These are phyloP conservation scores for Hyles lineata DNA, from an alignment of 2,888 invertebrate species.

Conservation along the genomic window DNA sequence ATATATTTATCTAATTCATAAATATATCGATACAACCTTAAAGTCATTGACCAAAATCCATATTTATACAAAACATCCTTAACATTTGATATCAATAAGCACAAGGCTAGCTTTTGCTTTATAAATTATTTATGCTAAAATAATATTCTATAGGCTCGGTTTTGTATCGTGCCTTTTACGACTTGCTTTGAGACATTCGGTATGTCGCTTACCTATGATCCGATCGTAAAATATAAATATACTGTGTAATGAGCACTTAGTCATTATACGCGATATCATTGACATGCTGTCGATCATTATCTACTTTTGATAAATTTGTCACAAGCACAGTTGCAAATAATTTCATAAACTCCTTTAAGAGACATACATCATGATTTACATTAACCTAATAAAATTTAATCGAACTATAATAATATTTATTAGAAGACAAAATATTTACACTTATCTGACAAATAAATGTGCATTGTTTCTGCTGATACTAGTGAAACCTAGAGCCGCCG, in stretches of 20 bases:
- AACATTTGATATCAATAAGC: constrained; percentile 26
- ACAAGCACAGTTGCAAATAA: neutral
- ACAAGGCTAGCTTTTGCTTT: constrained; percentile 16
- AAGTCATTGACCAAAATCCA: constrained; percentile 27
- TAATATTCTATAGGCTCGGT: neutral
- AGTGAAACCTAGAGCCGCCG: too few species aligned
- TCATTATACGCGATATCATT: neutral
- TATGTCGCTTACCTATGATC: neutral
- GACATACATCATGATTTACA: neutral
- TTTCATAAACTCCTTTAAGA: neutral
- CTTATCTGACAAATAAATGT: too few species aligned
- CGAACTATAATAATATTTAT: too few species aligned
- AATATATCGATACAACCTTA: neutral
- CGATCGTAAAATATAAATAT: neutral
- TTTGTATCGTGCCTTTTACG: neutral
- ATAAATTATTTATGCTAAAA: constrained; percentile 4
- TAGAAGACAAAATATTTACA: too few species aligned
- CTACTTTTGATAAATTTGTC: neutral
- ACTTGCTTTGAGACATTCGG: neutral
- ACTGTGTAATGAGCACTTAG: neutral
- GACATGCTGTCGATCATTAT: neutral
- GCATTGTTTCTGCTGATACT: too few species aligned
- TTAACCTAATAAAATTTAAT: too few species aligned
- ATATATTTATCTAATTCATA: neutral
- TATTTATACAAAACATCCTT: constrained; percentile 13